phyloP scores from a whole-genome alignment of 2,113 vertebrate species.

The Misgurnus mizolepis region DNA sequence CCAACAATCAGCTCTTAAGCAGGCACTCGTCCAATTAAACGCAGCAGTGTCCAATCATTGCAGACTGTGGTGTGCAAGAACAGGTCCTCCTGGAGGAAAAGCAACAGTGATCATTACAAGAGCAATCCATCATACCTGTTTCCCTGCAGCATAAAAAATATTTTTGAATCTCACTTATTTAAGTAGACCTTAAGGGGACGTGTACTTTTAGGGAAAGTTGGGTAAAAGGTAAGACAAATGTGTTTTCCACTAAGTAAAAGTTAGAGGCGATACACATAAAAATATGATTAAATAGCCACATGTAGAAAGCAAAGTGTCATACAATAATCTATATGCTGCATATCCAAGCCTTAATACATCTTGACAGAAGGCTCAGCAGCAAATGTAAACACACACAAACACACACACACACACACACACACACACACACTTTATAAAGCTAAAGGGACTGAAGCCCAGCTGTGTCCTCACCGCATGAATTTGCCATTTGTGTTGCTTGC shows the following conservation, averaged over 20 bases:
- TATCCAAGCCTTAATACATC: conserved; percentile 5
- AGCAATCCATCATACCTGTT: conserved; percentile 9
- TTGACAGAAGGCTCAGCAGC: conserved; percentile 10
- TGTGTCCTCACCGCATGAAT: not conserved
- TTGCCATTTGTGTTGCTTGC: conserved; percentile 23
- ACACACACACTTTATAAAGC: not conserved
- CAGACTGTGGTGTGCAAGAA: conserved; percentile 33
- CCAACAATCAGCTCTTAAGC: conserved; percentile 58
- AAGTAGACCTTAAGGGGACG: too few species aligned
- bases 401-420: too few species aligned
- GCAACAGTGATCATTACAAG: conserved; percentile 9
- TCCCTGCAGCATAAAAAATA: not conserved
- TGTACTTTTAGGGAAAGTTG: too few species aligned
- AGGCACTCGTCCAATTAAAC: conserved; percentile 47
- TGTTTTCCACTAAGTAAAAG: too few species aligned
- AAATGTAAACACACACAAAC: conserved; percentile 27
- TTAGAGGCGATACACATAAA: too few species aligned
- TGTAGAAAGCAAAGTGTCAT: too few species aligned
- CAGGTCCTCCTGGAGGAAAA: conserved; percentile 46
- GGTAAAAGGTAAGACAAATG: too few species aligned
- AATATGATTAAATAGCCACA: too few species aligned
- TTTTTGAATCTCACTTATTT: too few species aligned
- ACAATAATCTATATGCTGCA: not conserved
- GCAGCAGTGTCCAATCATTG: conserved; percentile 50
- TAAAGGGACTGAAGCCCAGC: conserved; percentile 7